phyloP scores from a whole-genome alignment of 2,113 vertebrate species.

The Dolichotis patagonum region DNA sequence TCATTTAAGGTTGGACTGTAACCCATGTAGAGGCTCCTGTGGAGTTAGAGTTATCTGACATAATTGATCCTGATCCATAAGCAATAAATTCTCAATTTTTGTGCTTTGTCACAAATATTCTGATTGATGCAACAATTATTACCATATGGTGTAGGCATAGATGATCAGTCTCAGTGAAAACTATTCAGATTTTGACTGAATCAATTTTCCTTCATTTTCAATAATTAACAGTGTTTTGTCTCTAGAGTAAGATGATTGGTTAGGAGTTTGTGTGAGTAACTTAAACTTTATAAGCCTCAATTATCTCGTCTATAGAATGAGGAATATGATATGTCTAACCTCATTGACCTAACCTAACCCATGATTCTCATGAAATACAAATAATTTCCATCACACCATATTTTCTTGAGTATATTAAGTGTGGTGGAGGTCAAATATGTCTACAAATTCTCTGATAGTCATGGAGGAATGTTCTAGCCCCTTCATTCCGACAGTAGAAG shows the following conservation, averaged over 20 bases:
- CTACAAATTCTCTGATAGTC: background rate
- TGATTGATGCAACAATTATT: background rate
- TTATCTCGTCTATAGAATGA: background rate
- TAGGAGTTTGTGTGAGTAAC: background rate
- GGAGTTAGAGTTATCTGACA: background rate
- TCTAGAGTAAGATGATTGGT: background rate
- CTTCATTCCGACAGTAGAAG: background rate
- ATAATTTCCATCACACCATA: background rate
- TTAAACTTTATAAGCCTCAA: background rate
- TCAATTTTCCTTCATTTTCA: background rate
- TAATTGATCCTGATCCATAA: background rate
- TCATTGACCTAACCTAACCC: background rate
- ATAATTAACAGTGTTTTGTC: background rate
- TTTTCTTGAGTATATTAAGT: background rate
- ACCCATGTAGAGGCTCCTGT: background rate
- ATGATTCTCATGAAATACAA: background rate
- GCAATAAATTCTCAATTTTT: background rate
- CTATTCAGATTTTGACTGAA: background rate
- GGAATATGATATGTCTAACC: background rate
- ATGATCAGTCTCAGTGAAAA: constrained; percentile 30
- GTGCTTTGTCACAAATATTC: background rate
- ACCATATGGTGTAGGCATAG: background rate
- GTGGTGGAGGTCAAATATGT: background rate
- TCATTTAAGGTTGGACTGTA: constrained; percentile 2
- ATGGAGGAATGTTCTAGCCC: background rate